These are phyloP conservation scores for Trilocha varians DNA, from an alignment of 2,888 invertebrate species.

Conservation along the genomic window DNA sequence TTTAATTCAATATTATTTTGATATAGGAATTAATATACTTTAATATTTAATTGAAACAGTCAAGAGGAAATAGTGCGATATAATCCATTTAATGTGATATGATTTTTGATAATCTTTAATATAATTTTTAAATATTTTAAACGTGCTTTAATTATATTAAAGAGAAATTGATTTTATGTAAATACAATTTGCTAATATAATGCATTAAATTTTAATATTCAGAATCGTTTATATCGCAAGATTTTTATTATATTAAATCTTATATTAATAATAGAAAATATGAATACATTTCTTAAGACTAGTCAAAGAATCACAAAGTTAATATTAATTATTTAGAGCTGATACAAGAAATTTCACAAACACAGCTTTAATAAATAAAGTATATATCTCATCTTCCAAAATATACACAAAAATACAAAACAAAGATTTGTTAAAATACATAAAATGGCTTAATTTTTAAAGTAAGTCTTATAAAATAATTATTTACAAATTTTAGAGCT, in stretches of 20 bases:
- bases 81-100: conserved; percentile 50
- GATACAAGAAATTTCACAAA: not conserved
- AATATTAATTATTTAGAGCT: conserved; percentile 36
- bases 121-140: conserved; percentile 24
- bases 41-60: conserved; percentile 34
- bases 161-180: conserved; percentile 44
- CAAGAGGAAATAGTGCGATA: conserved; percentile 54
- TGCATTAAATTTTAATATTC: conserved; percentile 31
- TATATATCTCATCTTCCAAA: not conserved
- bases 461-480: conserved; percentile 3
- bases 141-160: conserved; percentile 32
- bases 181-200: conserved; percentile 43
- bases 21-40: conserved; percentile 12
- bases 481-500: not conserved
- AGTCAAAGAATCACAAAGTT: conserved; percentile 60
- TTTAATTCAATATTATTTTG: conserved; percentile 14
- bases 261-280: conserved; percentile 61
- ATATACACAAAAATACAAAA: not conserved
- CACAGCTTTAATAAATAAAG: not conserved
- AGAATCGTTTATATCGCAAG: conserved; percentile 50
- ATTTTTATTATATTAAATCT: conserved; percentile 52
- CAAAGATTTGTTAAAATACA: not conserved
- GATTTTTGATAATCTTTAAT: conserved; percentile 31
- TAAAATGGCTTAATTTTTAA: not conserved
- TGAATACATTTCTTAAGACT: conserved; percentile 63